phyloP scores from a whole-genome alignment of 1,140 invertebrate species.

The Saccostrea echinata region DNA sequence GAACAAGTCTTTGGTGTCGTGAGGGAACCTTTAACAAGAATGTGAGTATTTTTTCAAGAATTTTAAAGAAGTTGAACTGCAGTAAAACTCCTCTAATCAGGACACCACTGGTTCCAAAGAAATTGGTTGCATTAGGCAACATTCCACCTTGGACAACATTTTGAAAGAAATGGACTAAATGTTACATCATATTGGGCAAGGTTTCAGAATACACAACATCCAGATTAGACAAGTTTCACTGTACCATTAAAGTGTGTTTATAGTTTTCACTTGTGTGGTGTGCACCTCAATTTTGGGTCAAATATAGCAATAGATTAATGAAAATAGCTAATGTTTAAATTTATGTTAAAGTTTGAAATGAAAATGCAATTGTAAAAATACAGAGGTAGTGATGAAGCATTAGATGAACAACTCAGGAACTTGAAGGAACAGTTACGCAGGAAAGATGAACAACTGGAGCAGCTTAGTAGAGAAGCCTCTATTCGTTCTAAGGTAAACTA shows the following conservation, averaged over 20 bases:
- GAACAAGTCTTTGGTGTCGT: slow-evolving; percentile 78
- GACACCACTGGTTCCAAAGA: no score
- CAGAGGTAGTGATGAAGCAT: slow-evolving; percentile 51
- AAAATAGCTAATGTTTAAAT: no score
- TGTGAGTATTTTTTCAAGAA: slow-evolving; percentile 58
- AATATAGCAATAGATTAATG: no score
- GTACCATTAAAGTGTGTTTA: no score
- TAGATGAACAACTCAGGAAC: slow-evolving; percentile 56
- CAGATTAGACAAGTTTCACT: no score
- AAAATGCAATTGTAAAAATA: background rate
- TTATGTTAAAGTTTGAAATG: background rate
- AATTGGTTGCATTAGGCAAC: background rate
- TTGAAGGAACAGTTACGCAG: slow-evolving; percentile 67
- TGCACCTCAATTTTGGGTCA: no score
- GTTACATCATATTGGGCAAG: background rate
- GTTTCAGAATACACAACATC: background rate
- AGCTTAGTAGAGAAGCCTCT: slow-evolving; percentile 25
- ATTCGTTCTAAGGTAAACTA: background rate
- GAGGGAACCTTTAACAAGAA: slow-evolving; percentile 63
- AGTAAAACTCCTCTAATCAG: background rate
- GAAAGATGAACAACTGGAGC: slow-evolving; percentile 70
- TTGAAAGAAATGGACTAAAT: no score
- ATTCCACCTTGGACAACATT: background rate
- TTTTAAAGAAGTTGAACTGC: background rate
- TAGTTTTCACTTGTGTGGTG: no score